A percentile compares a stretch with the other conserved stretches of the same genome.
Conservation (phyloP, 2,113 vertebrate genomes). For the Phalacrocorax aristotelis region DNA sequence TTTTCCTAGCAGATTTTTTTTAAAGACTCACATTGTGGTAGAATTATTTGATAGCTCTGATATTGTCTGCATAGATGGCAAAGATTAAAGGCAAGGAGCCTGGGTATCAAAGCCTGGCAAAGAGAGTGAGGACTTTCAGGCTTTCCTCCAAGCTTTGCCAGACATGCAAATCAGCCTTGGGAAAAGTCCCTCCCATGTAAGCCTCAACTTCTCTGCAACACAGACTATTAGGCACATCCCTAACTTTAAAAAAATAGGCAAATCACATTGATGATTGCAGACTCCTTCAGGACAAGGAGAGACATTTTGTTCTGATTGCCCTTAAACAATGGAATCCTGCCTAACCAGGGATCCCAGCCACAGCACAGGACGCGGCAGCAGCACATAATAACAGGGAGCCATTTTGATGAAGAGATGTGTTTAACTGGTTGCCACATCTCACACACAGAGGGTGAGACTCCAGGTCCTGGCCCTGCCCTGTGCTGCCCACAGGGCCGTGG, state of each 20-base stretch:
- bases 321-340: slow-evolving; percentile 12
- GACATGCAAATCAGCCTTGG: background rate
- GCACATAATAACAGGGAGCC: background rate
- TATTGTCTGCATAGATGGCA: background rate
- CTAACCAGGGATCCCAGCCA: background rate
- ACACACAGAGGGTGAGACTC: background rate
- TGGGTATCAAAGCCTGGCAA: slow-evolving; percentile 29
- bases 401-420: background rate
- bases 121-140: background rate
- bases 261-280: background rate
- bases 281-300: background rate
- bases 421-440: background rate
- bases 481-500: background rate
- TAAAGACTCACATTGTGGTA: background rate
- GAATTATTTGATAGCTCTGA: background rate
- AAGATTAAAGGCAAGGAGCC: slow-evolving; percentile 7
- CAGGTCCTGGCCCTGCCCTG: accelerated
- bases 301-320: slow-evolving; percentile 24
- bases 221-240: background rate
- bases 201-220: background rate
- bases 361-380: background rate
- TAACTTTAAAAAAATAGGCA: slow-evolving; percentile 11
- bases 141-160: slow-evolving; percentile 27
- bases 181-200: background rate
- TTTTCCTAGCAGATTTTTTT: background rate